Conservation (phyloP, 2,113 vertebrate genomes). For the Ornithorhynchus anatinus region DNA sequence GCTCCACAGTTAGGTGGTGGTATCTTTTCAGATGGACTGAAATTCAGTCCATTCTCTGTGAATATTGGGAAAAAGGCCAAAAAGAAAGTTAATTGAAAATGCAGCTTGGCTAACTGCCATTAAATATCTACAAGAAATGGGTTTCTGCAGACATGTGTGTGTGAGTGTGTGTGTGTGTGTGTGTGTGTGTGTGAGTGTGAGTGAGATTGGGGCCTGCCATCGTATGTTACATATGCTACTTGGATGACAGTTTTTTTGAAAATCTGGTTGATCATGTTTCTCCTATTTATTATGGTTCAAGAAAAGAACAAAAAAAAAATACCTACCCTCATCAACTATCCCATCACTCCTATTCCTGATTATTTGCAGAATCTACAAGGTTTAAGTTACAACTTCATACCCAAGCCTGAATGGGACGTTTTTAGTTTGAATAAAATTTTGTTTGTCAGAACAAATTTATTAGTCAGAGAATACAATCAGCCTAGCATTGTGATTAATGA, state of each 20-base stretch:
- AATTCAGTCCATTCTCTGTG: no score
- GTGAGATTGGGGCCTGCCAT: no score
- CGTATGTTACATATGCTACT: no score
- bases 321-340: background rate
- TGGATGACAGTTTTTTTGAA: conserved; percentile 11
- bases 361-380: background rate
- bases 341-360: background rate
- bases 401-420: conserved; percentile 2
- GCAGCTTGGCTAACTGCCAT: no score
- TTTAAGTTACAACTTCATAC: conserved; percentile 9
- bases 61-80: no score
- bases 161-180: no score
- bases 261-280: background rate
- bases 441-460: conserved; percentile 9
- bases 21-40: no score
- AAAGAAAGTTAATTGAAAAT: no score
- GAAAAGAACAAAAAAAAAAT: background rate
- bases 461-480: background rate
- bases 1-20: no score
- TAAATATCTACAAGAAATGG: no score
- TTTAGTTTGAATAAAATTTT: conserved; percentile 2
- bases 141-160: no score
- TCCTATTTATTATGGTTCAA: background rate
- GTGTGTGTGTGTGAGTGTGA: no score
- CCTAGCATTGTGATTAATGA: background rate